Evolutionary conservation across 2,797 vertebrate genomes (phyloP).

Genomic region (Yasuhikotakia modesta): DNA sequence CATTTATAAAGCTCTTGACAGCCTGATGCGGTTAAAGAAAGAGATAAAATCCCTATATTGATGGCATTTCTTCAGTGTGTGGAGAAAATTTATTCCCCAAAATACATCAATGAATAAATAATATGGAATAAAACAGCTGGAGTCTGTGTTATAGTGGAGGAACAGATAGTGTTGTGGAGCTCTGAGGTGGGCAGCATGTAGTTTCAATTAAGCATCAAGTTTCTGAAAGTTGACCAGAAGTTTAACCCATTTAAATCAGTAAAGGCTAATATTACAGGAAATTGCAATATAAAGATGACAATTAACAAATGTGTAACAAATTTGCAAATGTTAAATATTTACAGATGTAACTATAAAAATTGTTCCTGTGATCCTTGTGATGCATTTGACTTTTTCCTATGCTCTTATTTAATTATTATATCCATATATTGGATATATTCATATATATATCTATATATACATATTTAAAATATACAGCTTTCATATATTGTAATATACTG

Average conservation of each 20-base stretch:
- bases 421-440: too few relatives aligned
- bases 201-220: conserved; percentile 1
- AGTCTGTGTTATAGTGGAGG: neutral
- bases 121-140: conserved; percentile 35
- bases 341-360: too few relatives aligned
- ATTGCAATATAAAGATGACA: neutral
- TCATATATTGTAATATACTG: too few relatives aligned
- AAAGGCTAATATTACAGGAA: neutral
- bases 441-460: too few relatives aligned
- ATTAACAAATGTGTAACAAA: too few relatives aligned
- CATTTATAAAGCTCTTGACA: conserved; percentile 60
- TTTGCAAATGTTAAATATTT: neutral
- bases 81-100: conserved; percentile 23
- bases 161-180: conserved; percentile 9
- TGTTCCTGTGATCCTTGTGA: too few relatives aligned
- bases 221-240: neutral
- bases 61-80: conserved; percentile 14
- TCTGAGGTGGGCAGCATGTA: conserved; percentile 1
- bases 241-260: neutral
- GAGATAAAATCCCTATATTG: conserved; percentile 37
- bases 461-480: too few relatives aligned
- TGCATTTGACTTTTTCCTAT: too few relatives aligned
- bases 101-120: conserved; percentile 41
- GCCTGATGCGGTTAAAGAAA: conserved; percentile 27
- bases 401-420: too few relatives aligned